Evolutionary conservation across 2,113 vertebrate species (phyloP), one percentile per base, ranked within the genome.

Genomic region (Petrocephalus microphthalmus): DNA sequence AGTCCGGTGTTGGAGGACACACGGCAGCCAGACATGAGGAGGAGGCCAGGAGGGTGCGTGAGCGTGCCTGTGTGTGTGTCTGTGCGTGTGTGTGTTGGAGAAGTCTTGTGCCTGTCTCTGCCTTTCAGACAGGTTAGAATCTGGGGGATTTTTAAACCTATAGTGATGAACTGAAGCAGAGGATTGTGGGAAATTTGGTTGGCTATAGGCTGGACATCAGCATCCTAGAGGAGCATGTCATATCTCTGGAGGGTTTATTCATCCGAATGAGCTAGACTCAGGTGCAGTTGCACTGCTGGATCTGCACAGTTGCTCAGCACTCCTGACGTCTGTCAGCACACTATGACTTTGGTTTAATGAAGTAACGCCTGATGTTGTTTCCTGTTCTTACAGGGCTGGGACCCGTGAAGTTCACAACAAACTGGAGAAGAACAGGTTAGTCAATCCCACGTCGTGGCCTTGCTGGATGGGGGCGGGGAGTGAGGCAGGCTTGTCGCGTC

Each of bases 381-480:
- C 95, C 91, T 95, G 92, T 96, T 92, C 91, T 95, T 96, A 81
- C 96, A 99, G 98, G 93, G 98, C 98, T 88, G 98, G 98, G 91
- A 99, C 98, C 92, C 97, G 98, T 96, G 98, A 99, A 95, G 98
- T 99, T 92, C 98, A 99, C 94, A 99, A 99, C 95, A 99, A 99
- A 93, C 94, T 99, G 95, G 98, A 99, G 95, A 99, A 99, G 94
- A 98, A 99, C 96, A 98, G 98, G 98, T 99, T 91, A 93, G 97
- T 97, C 90, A 90, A 89, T 29, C 71, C 85, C 87, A 82, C 84
- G 37, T 64, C 52, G 29, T 87, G 45, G 17, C 60, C 13, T 64
- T 56, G 85, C 71, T 78, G 33, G 17, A 78, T 78, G 33, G 71
- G 71, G 17, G 71, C 1, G 15, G 45, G 57, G 56, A 33, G 56